Percentiles rank a stretch among this genome's conserved stretches.
phyloP scores from a whole-genome alignment of 2,797 vertebrate genomes.

The Hybognathus amarus region DNA sequence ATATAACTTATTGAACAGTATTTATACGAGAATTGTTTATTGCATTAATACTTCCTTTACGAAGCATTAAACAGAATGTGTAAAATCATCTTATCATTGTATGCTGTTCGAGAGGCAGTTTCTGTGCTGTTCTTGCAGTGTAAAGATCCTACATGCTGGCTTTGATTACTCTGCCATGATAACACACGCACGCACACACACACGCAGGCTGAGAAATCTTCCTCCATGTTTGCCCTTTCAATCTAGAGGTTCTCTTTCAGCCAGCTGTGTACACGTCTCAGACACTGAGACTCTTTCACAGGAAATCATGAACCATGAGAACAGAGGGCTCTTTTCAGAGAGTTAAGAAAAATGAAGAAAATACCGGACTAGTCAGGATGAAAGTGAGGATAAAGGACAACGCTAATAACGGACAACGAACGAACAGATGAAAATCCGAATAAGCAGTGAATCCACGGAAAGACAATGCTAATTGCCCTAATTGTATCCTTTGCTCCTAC shows the following conservation, averaged over 20 bases:
- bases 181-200: constrained; percentile 56
- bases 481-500: constrained; percentile 30
- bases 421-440: constrained; percentile 55
- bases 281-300: constrained; percentile 70
- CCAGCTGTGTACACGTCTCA: constrained; percentile 74
- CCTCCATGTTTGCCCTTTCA: constrained; percentile 70
- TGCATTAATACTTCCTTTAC: background rate
- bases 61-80: background rate
- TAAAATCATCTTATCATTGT: background rate
- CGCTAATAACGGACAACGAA: constrained; percentile 21
- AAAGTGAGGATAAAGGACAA: constrained; percentile 28
- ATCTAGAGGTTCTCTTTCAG: constrained; percentile 69
- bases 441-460: constrained; percentile 34
- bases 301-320: constrained; percentile 66
- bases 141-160: constrained; percentile 55
- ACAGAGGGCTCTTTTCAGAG: constrained; percentile 46
- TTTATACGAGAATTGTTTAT: background rate
- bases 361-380: constrained; percentile 41
- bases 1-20: no score
- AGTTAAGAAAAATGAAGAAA: constrained; percentile 57
- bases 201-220: constrained; percentile 62
- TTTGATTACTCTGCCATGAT: constrained; percentile 72
- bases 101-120: background rate
- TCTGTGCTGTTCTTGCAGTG: background rate
- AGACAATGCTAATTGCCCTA: constrained; percentile 29